These are phyloP conservation scores for Linepithema humile DNA, from an alignment of 1,140 invertebrate genomes.

Conservation along the genomic window DNA sequence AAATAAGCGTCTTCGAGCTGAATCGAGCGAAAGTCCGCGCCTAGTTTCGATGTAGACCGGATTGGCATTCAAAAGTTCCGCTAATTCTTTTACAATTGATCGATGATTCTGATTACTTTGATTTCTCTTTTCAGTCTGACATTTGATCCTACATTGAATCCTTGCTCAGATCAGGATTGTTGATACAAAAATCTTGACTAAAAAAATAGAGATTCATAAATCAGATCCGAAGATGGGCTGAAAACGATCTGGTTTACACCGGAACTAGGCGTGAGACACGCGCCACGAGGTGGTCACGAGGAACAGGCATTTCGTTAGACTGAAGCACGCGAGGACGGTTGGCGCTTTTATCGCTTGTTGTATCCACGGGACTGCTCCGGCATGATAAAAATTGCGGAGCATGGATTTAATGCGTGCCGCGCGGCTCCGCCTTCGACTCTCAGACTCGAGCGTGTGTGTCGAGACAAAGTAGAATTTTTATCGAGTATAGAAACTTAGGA, in stretches of 20 bases:
- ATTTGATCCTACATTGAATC: constrained; percentile 1
- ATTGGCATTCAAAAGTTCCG: background rate
- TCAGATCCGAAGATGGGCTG: background rate
- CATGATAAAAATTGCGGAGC: background rate
- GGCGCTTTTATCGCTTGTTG: background rate
- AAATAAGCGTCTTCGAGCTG: constrained; percentile 12
- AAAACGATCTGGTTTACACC: background rate
- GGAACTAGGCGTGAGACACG: constrained; percentile 1
- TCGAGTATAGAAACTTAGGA: constrained; percentile 49
- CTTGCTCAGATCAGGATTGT: background rate
- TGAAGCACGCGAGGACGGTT: constrained; percentile 42
- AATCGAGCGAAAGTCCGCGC: background rate
- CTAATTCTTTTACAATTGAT: constrained; percentile 13
- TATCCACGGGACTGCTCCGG: constrained; percentile 18
- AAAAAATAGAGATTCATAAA: background rate
- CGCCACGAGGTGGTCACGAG: constrained; percentile 5
- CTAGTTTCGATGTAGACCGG: constrained; percentile 10
- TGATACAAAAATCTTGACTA: background rate
- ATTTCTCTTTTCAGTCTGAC: constrained; percentile 25
- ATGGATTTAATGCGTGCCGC: constrained; percentile 36
- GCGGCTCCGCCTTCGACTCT: constrained; percentile 28
- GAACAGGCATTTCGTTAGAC: constrained; percentile 46
- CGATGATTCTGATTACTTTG: background rate
- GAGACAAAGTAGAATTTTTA: constrained; percentile 42
- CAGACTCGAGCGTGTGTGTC: constrained; percentile 40